Evolutionary conservation across 2,888 invertebrate species (phyloP).

Genomic region (Eugnorisma glareosa): DNA sequence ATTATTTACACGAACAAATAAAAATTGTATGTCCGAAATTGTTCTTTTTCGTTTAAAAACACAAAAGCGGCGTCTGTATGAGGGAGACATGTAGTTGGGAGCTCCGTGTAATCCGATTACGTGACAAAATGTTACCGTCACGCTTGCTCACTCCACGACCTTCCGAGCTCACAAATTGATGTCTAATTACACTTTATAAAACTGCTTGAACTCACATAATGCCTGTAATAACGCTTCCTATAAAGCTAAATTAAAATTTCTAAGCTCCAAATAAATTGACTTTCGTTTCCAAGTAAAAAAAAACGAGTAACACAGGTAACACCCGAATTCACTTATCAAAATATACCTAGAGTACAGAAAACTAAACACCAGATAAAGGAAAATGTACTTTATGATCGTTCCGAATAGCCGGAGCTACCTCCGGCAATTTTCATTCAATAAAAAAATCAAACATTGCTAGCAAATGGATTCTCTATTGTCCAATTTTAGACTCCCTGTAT

Average conservation of each 20-base stretch:
- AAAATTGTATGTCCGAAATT: constrained; percentile 40
- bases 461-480: constrained; percentile 54
- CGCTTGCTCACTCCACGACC: constrained; percentile 68
- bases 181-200: constrained; percentile 70
- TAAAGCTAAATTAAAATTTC: constrained; percentile 23
- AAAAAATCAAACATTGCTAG: constrained; percentile 57
- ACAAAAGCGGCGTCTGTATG: constrained; percentile 65
- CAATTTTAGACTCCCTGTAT: constrained; percentile 60
- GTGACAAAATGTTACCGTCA: constrained; percentile 78
- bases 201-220: constrained; percentile 61
- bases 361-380: constrained; percentile 50
- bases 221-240: constrained; percentile 23
- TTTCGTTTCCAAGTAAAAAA: constrained; percentile 29
- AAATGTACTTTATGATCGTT: constrained; percentile 53
- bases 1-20: constrained; percentile 35
- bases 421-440: too few species aligned
- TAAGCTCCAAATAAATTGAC: constrained; percentile 30
- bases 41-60: constrained; percentile 59
- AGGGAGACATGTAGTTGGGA: constrained; percentile 71
- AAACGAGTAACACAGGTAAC: too few species aligned
- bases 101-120: constrained; percentile 80
- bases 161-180: constrained; percentile 77
- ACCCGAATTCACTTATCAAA: constrained; percentile 35
- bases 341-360: constrained; percentile 37
- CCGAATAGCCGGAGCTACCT: constrained; percentile 47